Evolutionary conservation across 2,113 vertebrate species (phyloP), one percentile per base, ranked within the genome.

Genomic region (Rhinoderma darwinii): DNA sequence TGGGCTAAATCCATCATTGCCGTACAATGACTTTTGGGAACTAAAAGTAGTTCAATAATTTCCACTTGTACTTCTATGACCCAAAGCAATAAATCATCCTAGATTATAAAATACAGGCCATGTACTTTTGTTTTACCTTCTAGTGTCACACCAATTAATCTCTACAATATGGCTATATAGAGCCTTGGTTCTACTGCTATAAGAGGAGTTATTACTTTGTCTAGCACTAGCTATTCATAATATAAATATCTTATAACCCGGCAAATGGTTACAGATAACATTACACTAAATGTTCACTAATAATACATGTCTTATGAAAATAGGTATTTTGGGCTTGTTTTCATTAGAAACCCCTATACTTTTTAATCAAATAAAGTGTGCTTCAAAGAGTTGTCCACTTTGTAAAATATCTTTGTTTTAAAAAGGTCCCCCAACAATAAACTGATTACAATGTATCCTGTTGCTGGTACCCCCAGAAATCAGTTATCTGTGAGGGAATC

Each of bases 61-160:
- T 37, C 44, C 83, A 74, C 83, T 74, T 84, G 83, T 84, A 84
- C 50, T 75, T 74, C 70, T 56, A 17, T 84, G 72, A 75, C 83
- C 66, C 70, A 43, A 27, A 41, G 32, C 70, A 59, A 75, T 84
- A 84, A 84, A 84, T 84, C 83, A 84, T 59, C 25, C 22, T 27
- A 84, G 83, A 51, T 84, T 84, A 84, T 75, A 84, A 56, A 84
- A 75, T 84, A 56, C 50, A 75, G 44, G 51, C 44, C 51, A 74
- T 39, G 83, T 83, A 73, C 66, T 84, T 84, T 44, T 59, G 81
- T 84, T 75, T 84, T 72, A 84, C 83, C 83, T 75, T 84, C 68
- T 32, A 54, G 37, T 84, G 66, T 75, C 83, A 84, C 35, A 84
- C 56, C 70, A 56, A 84, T 84, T 84, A 84, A 84, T 84, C 83